Evolutionary conservation across 2,113 vertebrate species (phyloP).

Genomic region (Triplophysa rosa): DNA sequence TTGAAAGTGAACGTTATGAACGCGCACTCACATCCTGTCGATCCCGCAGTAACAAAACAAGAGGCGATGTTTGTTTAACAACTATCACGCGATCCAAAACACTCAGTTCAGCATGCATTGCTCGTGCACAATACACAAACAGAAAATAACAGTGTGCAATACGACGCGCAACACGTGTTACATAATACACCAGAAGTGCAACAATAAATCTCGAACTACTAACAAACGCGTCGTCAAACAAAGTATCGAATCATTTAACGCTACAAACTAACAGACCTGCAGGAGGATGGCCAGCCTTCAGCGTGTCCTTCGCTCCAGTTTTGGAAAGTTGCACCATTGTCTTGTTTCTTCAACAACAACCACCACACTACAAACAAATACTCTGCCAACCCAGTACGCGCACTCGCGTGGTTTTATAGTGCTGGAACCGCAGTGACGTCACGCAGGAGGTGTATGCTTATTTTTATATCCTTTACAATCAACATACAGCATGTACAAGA

Average conservation of each 20-base stretch:
- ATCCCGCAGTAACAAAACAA: background rate
- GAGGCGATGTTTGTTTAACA: background rate
- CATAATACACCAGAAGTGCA: background rate
- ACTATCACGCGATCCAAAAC: background rate
- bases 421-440: background rate
- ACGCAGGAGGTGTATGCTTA: background rate
- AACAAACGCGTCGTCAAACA: background rate
- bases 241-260: background rate
- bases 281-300: constrained; percentile 74
- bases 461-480: too few relatives aligned
- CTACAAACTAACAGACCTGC: constrained; percentile 64
- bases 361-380: background rate
- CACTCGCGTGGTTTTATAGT: constrained; percentile 21
- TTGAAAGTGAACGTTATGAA: background rate
- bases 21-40: constrained; percentile 5
- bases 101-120: background rate
- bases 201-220: too few relatives aligned
- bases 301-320: constrained; percentile 56
- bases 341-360: constrained; percentile 23
- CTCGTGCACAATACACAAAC: background rate
- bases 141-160: background rate
- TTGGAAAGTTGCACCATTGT: constrained; percentile 71
- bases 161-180: background rate
- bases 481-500: too few relatives aligned
- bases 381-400: background rate